Conservation (phyloP, 2,113 vertebrate genomes). For the Lathamus discolor region DNA sequence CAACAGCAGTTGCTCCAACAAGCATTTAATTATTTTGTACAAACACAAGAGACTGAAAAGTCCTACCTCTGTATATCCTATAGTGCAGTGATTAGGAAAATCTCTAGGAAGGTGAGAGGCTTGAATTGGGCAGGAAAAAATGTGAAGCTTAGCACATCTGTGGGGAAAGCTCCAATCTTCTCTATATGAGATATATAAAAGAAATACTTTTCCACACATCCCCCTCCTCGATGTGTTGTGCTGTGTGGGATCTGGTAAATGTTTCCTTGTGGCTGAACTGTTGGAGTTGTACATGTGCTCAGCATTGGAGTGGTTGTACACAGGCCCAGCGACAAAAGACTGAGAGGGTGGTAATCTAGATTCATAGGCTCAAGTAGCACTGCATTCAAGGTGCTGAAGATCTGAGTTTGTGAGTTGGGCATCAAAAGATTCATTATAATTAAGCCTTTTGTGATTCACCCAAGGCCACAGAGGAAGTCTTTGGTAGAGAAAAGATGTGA, state of each 20-base stretch:
- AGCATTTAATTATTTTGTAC: slow-evolving; percentile 15
- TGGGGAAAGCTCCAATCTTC: background rate
- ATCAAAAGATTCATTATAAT: background rate
- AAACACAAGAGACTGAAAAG: background rate
- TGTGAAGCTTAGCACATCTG: background rate
- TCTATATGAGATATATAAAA: background rate
- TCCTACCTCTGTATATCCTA: background rate
- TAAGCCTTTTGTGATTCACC: background rate
- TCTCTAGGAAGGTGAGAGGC: background rate
- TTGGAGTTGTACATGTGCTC: background rate
- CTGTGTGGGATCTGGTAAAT: background rate
- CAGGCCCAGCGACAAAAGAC: background rate
- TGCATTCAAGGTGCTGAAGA: background rate
- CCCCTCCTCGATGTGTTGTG: background rate
- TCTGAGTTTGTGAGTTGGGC: background rate
- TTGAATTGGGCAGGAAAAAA: background rate
- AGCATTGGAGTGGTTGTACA: background rate
- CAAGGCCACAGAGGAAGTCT: background rate
- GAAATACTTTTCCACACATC: background rate
- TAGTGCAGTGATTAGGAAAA: background rate
- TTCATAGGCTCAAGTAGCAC: background rate
- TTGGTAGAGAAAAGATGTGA: background rate
- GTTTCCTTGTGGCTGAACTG: background rate
- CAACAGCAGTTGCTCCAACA: background rate
- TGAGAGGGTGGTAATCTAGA: background rate